Evolutionary conservation across 2,888 invertebrate genomes (phyloP).

Genomic region (Leucania comma): DNA sequence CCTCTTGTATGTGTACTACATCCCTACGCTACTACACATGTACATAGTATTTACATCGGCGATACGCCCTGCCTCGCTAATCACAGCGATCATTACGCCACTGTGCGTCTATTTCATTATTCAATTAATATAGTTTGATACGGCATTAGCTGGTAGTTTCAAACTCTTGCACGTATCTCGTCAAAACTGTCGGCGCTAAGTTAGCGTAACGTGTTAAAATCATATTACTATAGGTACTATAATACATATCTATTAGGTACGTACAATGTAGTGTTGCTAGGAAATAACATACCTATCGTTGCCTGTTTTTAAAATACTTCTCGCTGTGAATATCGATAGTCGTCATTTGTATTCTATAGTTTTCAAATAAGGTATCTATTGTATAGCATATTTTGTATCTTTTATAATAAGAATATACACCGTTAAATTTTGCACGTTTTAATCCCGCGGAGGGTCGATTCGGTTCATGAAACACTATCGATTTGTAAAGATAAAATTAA

Average conservation of each 20-base stretch:
- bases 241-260: background rate
- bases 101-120: constrained; percentile 14
- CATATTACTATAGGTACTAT: background rate
- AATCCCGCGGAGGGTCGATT: too few relatives aligned
- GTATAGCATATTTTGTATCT: too few relatives aligned
- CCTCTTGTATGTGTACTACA: background rate
- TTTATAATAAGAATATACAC: too few relatives aligned
- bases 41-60: background rate
- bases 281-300: background rate
- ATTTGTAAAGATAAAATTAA: too few relatives aligned
- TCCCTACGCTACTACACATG: background rate
- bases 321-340: too few relatives aligned
- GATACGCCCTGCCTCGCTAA: constrained; percentile 29
- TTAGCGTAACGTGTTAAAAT: background rate
- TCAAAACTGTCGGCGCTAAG: constrained; percentile 6
- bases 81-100: constrained; percentile 23
- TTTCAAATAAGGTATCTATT: too few relatives aligned
- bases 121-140: constrained; percentile 6
- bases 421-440: too few relatives aligned
- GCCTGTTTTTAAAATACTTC: too few relatives aligned
- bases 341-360: too few relatives aligned
- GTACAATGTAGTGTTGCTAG: background rate
- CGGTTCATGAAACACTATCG: too few relatives aligned
- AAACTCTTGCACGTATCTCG: constrained; percentile 7
- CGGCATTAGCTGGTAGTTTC: constrained; percentile 5